Conservation (phyloP, 2,113 vertebrate genomes). For the Seriola dumerili region DNA sequence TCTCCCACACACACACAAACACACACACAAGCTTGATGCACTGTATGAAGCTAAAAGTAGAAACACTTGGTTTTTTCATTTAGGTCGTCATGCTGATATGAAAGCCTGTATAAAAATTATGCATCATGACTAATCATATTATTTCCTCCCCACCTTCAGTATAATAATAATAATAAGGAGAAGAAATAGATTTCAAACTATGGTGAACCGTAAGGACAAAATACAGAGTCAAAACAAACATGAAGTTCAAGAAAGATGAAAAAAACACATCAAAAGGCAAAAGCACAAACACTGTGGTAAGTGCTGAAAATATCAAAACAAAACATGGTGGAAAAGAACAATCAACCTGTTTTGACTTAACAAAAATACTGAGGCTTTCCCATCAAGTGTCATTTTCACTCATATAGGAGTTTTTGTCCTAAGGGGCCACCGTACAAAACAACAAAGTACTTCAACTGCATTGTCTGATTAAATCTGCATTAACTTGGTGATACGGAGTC, state of each 20-base stretch:
- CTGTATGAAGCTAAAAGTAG: background rate
- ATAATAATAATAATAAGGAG: background rate
- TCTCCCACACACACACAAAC: background rate
- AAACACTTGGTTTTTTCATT: background rate
- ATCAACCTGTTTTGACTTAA: constrained; percentile 8
- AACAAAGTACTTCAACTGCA: background rate
- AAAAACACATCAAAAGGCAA: background rate
- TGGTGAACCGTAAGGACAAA: background rate
- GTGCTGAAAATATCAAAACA: constrained; percentile 2
- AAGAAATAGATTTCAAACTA: background rate
- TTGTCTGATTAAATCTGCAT: background rate
- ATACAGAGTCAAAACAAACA: background rate
- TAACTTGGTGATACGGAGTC: background rate
- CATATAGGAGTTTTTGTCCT: background rate
- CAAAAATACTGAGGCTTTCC: too few species aligned
- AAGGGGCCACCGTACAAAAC: background rate
- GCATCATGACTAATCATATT: background rate
- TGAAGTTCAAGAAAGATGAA: too few species aligned
- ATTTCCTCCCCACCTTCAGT: background rate
- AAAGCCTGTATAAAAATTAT: background rate
- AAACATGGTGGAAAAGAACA: background rate
- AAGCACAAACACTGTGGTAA: background rate
- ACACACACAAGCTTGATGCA: background rate
- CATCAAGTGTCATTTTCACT: constrained; percentile 1
- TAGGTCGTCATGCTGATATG: background rate